Conservation (phyloP, 1,140 invertebrate species). For the Bombus terrestris region DNA sequence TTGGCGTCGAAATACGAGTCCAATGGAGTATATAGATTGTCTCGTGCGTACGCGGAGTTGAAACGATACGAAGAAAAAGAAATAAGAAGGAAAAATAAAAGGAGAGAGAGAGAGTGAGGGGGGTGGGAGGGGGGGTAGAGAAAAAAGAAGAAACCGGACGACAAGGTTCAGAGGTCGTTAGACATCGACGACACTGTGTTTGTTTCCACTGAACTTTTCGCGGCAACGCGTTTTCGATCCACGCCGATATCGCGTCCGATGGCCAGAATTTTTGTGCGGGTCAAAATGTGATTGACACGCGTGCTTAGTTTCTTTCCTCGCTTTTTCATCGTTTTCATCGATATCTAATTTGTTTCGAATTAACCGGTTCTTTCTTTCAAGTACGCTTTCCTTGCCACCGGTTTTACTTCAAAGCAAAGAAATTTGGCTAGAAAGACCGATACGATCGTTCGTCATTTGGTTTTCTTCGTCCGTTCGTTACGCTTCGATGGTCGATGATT, state of each 20-base stretch:
- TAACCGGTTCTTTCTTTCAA: no score
- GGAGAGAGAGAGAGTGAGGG: background rate
- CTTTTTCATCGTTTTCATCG: background rate
- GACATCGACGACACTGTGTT: conserved; percentile 6
- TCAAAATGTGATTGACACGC: no score
- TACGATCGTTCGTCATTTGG: background rate
- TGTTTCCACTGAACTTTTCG: conserved; percentile 10
- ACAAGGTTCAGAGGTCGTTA: conserved; percentile 75
- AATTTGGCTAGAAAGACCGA: background rate
- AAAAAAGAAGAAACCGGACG: conserved; percentile 64
- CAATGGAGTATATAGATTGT: no score
- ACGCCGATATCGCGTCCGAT: background rate
- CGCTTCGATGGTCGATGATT: background rate
- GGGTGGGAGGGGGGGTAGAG: conserved; percentile 6
- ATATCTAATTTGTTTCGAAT: background rate
- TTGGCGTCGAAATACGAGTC: background rate
- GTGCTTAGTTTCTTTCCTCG: background rate
- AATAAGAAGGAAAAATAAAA: background rate
- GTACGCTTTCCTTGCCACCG: no score
- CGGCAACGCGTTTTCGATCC: background rate
- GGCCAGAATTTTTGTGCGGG: background rate
- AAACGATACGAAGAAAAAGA: background rate
- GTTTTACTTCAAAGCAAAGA: background rate
- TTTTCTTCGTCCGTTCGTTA: background rate
- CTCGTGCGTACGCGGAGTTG: background rate